Percentiles rank a stretch among this genome's conserved stretches.
These are phyloP conservation scores for Polyergus mexicanus DNA, from an alignment of 1,140 invertebrate genomes.

Conservation along the genomic window DNA sequence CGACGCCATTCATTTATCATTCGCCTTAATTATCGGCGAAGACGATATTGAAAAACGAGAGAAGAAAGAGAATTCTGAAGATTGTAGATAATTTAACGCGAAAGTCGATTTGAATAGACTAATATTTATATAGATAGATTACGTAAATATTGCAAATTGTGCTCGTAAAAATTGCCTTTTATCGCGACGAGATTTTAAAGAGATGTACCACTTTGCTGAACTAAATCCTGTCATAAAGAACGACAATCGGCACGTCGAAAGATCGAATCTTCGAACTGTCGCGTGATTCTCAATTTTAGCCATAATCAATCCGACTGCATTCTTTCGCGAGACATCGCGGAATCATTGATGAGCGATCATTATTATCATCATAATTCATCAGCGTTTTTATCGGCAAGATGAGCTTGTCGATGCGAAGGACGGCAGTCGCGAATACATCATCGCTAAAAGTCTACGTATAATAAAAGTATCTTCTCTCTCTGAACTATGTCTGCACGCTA, in stretches of 20 bases:
- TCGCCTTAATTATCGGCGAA: conserved; percentile 31
- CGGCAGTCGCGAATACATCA: conserved; percentile 8
- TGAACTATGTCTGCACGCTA: neutral
- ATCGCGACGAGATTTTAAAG: neutral
- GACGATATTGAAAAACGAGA: conserved; percentile 35
- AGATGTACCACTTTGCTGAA: neutral
- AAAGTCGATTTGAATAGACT: conserved; percentile 15
- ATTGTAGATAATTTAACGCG: conserved; percentile 11
- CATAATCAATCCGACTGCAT: conserved; percentile 38
- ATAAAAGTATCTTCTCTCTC: neutral
- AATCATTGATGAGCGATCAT: conserved; percentile 5
- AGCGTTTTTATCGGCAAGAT: neutral
- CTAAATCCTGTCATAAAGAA: neutral
- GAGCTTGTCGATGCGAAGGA: conserved; percentile 37
- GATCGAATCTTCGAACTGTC: too few relatives aligned
- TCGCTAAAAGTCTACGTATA: neutral
- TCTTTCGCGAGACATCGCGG: conserved; percentile 16
- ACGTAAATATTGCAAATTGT: conserved; percentile 41
- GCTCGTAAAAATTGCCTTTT: conserved; percentile 4
- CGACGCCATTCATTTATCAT: conserved; percentile 48
- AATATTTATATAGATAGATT: conserved; percentile 26
- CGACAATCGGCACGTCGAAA: conserved; percentile 1
- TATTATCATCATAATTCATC: conserved; percentile 38
- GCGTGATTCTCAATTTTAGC: conserved; percentile 13
- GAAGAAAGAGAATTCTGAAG: neutral